Evolutionary conservation across 1,140 invertebrate genomes (phyloP), one percentile per base, ranked within the genome.

Genomic region (Drosophila willistoni): DNA sequence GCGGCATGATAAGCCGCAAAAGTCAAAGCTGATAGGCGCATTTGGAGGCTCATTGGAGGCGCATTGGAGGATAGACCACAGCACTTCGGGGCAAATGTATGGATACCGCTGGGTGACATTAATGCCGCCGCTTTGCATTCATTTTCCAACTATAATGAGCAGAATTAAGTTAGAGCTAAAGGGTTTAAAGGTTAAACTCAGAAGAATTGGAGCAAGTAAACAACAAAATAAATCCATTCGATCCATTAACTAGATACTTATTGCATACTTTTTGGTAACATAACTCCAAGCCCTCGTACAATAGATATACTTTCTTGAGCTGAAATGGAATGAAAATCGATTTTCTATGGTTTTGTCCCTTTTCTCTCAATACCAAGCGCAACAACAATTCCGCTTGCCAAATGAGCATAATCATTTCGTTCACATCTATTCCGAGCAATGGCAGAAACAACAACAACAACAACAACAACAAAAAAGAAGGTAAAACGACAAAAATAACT

Each of bases 81-180:
- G 29, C 29, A 29, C 29, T 29, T 29, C 29, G 12, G 1, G 67
- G 47, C 54, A 33, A 56, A 44, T 39, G 60, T 25, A 51, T 67
- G 51, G 68, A 76, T 54, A 68, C 60, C 0, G 44, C 14, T 47
- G 14, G n/a, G 82, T 79, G 73, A 76, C 77, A 79, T 68, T 79
- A 86, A 90, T 83, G 83, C 77, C 75, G 83, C 71, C 84, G 84
- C 86, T 83, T 87, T 86, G 84, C 79, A 83, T 87, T 84, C 80
- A 87, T 84, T 87, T 89, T 60, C 77, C 42, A 29, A n/a, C 60
- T 73, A 89, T 87, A 87, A 86, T 86, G 82, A 86, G 82, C 14
- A 57, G 42, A 57, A 44, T 9, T 64, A 41, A 59, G 65, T 61
- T 6, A 41, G 13, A n/a, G 19, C 57, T 29, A 59, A 42, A 33